Percentiles rank a stretch among this genome's conserved stretches.
phyloP scores from a whole-genome alignment of 2,113 vertebrate genomes.

The Apteryx owenii region DNA sequence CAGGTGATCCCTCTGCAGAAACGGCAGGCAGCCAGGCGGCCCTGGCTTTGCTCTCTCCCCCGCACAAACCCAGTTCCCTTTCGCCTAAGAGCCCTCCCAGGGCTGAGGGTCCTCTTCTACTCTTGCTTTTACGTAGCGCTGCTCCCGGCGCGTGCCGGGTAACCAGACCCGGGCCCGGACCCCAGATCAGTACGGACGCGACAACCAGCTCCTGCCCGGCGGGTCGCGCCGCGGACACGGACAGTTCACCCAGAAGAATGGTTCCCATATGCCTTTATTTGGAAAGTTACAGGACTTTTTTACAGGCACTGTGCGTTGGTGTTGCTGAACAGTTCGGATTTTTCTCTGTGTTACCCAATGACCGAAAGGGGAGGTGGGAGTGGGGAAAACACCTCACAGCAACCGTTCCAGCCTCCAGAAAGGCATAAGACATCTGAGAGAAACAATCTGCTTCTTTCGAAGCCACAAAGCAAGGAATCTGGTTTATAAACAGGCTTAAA shows the following conservation, averaged over 20 bases:
- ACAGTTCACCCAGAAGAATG: background rate
- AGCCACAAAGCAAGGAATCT: slow-evolving; percentile 21
- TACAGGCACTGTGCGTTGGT: slow-evolving; percentile 65
- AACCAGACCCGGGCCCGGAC: background rate
- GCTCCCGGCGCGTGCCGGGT: background rate
- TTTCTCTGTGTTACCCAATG: slow-evolving; percentile 3
- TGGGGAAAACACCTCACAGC: slow-evolving; percentile 17
- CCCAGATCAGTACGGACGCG: fast-evolving
- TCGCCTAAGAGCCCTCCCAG: too few relatives aligned
- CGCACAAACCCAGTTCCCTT: too few relatives aligned
- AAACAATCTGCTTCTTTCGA: slow-evolving; percentile 45
- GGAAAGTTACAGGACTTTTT: slow-evolving; percentile 46
- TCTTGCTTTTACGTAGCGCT: too few relatives aligned
- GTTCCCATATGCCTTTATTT: slow-evolving; percentile 79
- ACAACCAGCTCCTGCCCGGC: background rate
- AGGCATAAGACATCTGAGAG: slow-evolving; percentile 41
- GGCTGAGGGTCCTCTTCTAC: too few relatives aligned
- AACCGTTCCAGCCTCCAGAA: slow-evolving; percentile 27
- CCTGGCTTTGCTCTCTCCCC: too few relatives aligned
- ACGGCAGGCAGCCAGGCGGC: too few relatives aligned
- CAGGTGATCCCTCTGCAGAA: too few relatives aligned
- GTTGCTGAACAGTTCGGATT: slow-evolving; percentile 16
- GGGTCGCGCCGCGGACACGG: background rate
- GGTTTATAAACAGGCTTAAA: slow-evolving; percentile 65
- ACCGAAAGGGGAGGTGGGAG: background rate